Percentiles rank a stretch among this genome's conserved stretches.
These are phyloP conservation scores for Acridotheres tristis DNA, from an alignment of 2,797 vertebrate species.

Conservation along the genomic window DNA sequence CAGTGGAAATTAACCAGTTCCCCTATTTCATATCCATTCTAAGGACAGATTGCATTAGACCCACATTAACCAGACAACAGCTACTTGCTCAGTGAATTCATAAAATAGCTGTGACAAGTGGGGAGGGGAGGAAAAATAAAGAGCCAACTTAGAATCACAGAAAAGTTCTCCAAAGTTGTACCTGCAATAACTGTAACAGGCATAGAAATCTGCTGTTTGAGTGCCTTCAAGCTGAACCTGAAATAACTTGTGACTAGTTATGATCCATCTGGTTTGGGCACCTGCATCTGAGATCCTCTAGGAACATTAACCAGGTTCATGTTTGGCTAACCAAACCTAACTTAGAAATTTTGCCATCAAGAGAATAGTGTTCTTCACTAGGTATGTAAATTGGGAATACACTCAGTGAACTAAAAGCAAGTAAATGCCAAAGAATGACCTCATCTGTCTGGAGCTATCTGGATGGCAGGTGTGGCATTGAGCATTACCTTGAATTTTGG, in stretches of 20 bases:
- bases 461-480: neutral
- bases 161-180: neutral
- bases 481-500: neutral
- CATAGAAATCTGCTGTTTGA: neutral
- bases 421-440: conserved; percentile 10
- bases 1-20: neutral
- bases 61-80: neutral
- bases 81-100: neutral
- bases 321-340: neutral
- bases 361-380: neutral
- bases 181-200: neutral
- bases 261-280: neutral
- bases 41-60: neutral
- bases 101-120: neutral
- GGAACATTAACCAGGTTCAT: neutral
- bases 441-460: neutral
- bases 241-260: neutral
- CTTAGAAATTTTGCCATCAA: neutral
- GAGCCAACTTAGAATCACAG: neutral
- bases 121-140: neutral
- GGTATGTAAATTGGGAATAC: neutral
- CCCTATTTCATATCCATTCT: neutral
- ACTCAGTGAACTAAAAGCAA: neutral
- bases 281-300: neutral
- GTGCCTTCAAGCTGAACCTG: neutral